phyloP scores from a whole-genome alignment of 2,113 vertebrate genomes.

The Rhinogobius similis region DNA sequence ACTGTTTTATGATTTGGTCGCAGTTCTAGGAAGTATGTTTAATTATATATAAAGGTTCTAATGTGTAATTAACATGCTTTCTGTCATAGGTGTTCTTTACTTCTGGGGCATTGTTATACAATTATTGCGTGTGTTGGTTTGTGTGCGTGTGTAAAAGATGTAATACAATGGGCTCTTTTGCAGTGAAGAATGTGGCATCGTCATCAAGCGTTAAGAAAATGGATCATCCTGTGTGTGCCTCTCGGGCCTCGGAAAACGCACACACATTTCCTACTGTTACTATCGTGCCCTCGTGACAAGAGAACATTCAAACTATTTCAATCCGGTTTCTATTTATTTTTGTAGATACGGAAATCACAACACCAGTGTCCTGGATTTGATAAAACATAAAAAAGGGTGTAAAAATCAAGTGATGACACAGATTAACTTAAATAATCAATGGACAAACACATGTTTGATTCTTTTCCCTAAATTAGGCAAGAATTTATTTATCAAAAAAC shows the following conservation, averaged over 20 bases:
- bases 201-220: slow-evolving; percentile 52
- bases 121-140: slow-evolving; percentile 42
- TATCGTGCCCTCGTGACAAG: slow-evolving; percentile 19
- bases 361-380: slow-evolving; percentile 2
- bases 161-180: slow-evolving; percentile 69
- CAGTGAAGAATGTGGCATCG: slow-evolving; percentile 64
- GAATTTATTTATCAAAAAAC: too few species aligned
- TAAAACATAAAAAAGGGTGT: neutral
- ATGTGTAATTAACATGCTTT: too few species aligned
- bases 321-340: neutral
- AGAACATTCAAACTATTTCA: slow-evolving; percentile 28
- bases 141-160: slow-evolving; percentile 29
- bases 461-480: too few species aligned
- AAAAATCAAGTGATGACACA: neutral
- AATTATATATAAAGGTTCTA: neutral
- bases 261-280: slow-evolving; percentile 46
- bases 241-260: slow-evolving; percentile 44
- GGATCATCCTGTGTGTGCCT: slow-evolving; percentile 41
- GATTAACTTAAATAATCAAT: neutral
- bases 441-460: too few species aligned
- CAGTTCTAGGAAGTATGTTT: neutral
- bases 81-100: slow-evolving; percentile 18
- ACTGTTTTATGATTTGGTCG: neutral
- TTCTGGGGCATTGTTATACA: slow-evolving; percentile 50
- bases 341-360: neutral